Percentiles rank a stretch among this genome's conserved stretches.
These are phyloP conservation scores for Pseudonaja textilis DNA, from an alignment of 2,113 vertebrate species.

Conservation along the genomic window DNA sequence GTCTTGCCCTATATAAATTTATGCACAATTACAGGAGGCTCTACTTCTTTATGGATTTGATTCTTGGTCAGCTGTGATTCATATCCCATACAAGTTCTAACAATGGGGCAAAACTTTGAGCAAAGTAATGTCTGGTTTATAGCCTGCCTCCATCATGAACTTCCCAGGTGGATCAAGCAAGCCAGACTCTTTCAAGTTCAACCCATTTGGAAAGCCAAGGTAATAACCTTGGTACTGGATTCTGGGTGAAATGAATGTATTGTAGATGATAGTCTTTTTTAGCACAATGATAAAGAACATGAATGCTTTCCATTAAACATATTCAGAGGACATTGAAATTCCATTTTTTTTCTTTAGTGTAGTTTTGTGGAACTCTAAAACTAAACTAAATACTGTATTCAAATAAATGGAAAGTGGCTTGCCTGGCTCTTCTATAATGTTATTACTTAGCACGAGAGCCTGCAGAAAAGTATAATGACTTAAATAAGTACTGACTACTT, in stretches of 20 bases:
- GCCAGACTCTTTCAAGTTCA: neutral
- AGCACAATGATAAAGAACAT: neutral
- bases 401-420: neutral
- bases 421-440: neutral
- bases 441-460: neutral
- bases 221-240: neutral
- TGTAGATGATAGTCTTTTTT: neutral
- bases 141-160: neutral
- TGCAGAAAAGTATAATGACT: neutral
- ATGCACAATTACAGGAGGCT: neutral
- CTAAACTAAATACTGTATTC: neutral
- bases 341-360: neutral
- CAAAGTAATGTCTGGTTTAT: neutral
- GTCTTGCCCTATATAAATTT: neutral
- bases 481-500: neutral
- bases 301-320: too few relatives aligned
- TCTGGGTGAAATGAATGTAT: neutral
- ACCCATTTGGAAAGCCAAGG: neutral
- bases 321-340: neutral
- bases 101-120: neutral
- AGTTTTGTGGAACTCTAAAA: neutral
- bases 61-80: neutral
- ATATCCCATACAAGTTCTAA: neutral
- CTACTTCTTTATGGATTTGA: neutral
- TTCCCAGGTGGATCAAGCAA: neutral